Conservation (phyloP, 2,888 invertebrate genomes). For the Cloeon dipterum region DNA sequence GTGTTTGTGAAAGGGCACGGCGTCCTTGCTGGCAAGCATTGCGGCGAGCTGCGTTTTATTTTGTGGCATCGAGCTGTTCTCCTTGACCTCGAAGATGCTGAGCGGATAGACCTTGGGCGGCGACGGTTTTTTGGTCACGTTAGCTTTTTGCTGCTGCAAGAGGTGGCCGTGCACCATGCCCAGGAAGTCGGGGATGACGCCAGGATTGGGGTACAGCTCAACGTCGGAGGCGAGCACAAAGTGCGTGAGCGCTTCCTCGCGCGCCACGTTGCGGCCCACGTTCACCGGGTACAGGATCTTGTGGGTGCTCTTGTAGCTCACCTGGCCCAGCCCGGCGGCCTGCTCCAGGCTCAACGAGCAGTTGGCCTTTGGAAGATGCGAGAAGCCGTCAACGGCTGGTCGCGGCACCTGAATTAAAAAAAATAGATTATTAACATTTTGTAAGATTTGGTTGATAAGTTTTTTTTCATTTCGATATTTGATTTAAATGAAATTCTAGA, state of each 20-base stretch:
- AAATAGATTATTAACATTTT: too few relatives aligned
- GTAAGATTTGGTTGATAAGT: too few relatives aligned
- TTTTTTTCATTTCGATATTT: too few relatives aligned
- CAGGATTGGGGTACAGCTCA: slow-evolving; percentile 72
- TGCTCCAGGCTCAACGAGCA: slow-evolving; percentile 42
- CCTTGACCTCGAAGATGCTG: slow-evolving; percentile 71
- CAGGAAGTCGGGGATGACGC: slow-evolving; percentile 55
- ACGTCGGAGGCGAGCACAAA: slow-evolving; percentile 72
- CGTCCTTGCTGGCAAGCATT: slow-evolving; percentile 53
- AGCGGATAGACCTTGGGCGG: slow-evolving; percentile 58
- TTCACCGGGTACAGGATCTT: slow-evolving; percentile 74
- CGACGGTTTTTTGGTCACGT: neutral
- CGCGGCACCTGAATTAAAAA: too few relatives aligned
- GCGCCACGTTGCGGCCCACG: slow-evolving; percentile 71
- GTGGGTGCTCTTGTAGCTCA: slow-evolving; percentile 14
- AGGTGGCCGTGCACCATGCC: slow-evolving; percentile 39
- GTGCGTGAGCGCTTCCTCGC: slow-evolving; percentile 59
- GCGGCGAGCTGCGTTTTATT: slow-evolving; percentile 45
- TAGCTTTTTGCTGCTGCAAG: neutral
- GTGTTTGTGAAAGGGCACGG: slow-evolving; percentile 70
- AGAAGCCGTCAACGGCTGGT: too few relatives aligned
- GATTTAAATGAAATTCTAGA: too few relatives aligned
- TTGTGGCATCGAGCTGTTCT: slow-evolving; percentile 31
- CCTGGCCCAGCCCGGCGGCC: too few relatives aligned
- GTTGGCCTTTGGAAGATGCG: too few relatives aligned